These are phyloP conservation scores for Epinephelus fuscoguttatus DNA, from an alignment of 2,113 vertebrate genomes.

Conservation along the genomic window DNA sequence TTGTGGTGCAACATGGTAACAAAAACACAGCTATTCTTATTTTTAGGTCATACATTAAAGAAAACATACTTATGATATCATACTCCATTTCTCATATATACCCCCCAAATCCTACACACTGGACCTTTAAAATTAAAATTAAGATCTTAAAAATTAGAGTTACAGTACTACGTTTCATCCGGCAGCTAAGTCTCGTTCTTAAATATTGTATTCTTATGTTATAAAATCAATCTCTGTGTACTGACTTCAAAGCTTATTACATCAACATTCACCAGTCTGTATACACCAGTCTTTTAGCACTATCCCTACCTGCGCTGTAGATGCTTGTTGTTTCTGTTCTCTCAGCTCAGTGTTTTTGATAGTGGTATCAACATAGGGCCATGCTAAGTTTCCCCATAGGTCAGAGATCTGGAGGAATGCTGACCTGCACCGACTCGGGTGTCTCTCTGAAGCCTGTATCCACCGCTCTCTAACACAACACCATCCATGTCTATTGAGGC, in stretches of 20 bases:
- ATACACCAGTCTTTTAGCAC: not conserved
- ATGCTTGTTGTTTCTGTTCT: conserved; percentile 17
- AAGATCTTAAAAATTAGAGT: not conserved
- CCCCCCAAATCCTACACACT: no score
- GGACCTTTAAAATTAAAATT: not conserved
- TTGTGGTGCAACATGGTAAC: no score
- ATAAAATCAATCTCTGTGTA: not conserved
- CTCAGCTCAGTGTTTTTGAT: conserved; percentile 38
- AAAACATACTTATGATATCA: no score
- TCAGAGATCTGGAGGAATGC: conserved; percentile 74
- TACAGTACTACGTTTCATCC: not conserved
- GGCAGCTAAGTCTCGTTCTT: not conserved
- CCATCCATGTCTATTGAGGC: conserved; percentile 67
- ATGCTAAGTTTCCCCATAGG: conserved; percentile 65
- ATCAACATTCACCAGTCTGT: not conserved
- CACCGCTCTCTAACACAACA: conserved; percentile 65
- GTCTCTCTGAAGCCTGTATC: conserved; percentile 57
- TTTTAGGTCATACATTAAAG: no score
- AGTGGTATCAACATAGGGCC: conserved; percentile 38
- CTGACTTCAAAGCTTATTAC: not conserved
- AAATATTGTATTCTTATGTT: not conserved
- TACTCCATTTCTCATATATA: no score
- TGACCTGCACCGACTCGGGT: conserved; percentile 58
- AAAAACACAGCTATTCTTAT: no score
- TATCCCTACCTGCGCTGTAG: conserved; percentile 14